Evolutionary conservation across 1,140 invertebrate genomes (phyloP).

Genomic region (Euura lappo): DNA sequence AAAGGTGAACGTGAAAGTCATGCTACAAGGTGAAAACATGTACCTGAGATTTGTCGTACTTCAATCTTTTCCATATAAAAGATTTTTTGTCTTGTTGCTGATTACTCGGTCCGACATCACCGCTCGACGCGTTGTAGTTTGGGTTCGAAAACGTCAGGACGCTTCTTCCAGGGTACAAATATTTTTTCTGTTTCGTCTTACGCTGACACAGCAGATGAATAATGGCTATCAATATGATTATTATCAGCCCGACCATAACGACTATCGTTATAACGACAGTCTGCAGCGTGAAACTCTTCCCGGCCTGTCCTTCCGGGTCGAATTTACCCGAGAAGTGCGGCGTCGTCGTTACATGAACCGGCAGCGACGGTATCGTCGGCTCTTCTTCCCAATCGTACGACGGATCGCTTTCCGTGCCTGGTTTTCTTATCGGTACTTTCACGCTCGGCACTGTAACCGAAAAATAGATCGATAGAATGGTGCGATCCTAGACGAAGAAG

Average conservation of each 20-base stretch:
- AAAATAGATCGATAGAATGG: background rate
- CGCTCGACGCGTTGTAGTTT: conserved; percentile 73
- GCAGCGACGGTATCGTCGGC: conserved; percentile 36
- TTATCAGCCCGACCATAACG: conserved; percentile 48
- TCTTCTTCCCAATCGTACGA: conserved; percentile 51
- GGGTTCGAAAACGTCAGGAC: conserved; percentile 80
- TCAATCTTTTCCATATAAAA: conserved; percentile 73
- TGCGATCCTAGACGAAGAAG: background rate
- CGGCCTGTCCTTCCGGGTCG: conserved; percentile 36
- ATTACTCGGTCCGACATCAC: conserved; percentile 38
- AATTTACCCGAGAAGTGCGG: conserved; percentile 37
- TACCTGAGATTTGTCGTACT: conserved; percentile 75
- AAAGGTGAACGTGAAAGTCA: background rate
- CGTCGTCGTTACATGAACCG: conserved; percentile 33
- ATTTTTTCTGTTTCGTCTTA: conserved; percentile 64
- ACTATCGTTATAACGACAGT: conserved; percentile 53
- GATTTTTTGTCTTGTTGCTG: conserved; percentile 64
- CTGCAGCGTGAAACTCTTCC: conserved; percentile 32
- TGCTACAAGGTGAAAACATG: background rate
- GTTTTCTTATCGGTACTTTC: conserved; percentile 49
- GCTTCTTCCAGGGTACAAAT: conserved; percentile 65
- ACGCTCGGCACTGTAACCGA: conserved; percentile 46
- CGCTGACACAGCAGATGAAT: conserved; percentile 62
- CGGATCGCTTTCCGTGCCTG: conserved; percentile 51
- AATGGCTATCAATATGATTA: conserved; percentile 51